phyloP scores from a whole-genome alignment of 2,888 invertebrate genomes.

The Mystacides longicornis region DNA sequence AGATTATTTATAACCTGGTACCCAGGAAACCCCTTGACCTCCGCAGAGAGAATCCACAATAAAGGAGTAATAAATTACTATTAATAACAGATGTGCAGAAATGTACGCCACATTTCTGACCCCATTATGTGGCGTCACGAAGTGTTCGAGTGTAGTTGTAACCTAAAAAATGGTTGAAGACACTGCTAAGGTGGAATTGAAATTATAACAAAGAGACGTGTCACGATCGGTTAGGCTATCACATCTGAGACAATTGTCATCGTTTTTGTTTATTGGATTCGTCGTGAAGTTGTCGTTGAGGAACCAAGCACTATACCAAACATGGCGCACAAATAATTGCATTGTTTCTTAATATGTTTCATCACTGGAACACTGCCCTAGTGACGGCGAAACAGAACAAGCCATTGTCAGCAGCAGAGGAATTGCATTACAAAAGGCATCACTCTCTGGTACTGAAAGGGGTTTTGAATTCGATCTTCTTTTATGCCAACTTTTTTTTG shows the following conservation, averaged over 20 bases:
- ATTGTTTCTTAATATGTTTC: too few relatives aligned
- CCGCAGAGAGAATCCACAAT: too few relatives aligned
- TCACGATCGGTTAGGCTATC: not conserved
- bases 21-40: constrained; percentile 1
- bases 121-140: constrained; percentile 1
- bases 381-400: too few relatives aligned
- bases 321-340: too few relatives aligned
- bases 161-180: not conserved
- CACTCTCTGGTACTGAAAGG: too few relatives aligned
- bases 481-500: too few relatives aligned
- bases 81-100: constrained; percentile 2
- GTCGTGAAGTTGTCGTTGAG: not conserved
- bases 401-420: too few relatives aligned
- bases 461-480: too few relatives aligned
- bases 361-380: too few relatives aligned
- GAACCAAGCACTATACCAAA: too few relatives aligned
- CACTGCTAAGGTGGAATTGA: not conserved
- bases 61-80: not conserved
- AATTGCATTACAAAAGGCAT: too few relatives aligned
- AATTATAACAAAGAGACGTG: not conserved
- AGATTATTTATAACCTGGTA: too few relatives aligned
- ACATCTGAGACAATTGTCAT: not conserved
- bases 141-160: not conserved
- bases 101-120: not conserved
- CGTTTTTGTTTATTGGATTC: not conserved